These are phyloP conservation scores for Mythimna pallens DNA, from an alignment of 2,888 invertebrate species.

Conservation along the genomic window DNA sequence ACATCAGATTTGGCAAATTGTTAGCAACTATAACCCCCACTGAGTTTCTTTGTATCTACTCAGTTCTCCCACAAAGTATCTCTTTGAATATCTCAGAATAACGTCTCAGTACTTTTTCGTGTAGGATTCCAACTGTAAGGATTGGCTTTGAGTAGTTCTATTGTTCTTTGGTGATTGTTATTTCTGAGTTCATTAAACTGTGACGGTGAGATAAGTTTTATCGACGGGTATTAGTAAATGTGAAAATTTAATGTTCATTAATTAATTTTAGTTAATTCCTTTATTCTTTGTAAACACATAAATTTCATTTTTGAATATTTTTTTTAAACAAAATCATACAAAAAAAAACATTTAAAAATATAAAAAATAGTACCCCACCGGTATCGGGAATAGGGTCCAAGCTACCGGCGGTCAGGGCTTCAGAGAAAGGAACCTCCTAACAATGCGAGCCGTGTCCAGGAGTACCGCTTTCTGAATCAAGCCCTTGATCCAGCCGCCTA, in stretches of 20 bases:
- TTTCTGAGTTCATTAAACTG: not conserved
- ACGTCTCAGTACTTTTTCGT: not conserved
- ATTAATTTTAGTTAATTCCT: not conserved
- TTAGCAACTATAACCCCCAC: slow-evolving; percentile 42
- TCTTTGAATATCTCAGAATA: too few species aligned
- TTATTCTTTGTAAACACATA: too few species aligned
- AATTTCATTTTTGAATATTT: too few species aligned
- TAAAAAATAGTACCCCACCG: too few species aligned
- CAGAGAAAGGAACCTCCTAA: too few species aligned
- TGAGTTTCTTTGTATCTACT: slow-evolving; percentile 44
- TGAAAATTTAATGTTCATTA: not conserved
- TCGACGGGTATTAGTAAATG: not conserved
- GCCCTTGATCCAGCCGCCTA: too few species aligned
- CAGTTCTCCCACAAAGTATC: slow-evolving; percentile 12
- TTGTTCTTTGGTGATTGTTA: slow-evolving; percentile 15
- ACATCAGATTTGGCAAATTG: slow-evolving; percentile 44
- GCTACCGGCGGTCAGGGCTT: too few species aligned
- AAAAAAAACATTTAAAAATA: too few species aligned
- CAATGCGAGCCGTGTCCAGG: too few species aligned
- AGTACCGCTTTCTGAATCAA: too few species aligned
- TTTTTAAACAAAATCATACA: too few species aligned
- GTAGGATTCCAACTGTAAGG: not conserved
- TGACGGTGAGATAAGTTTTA: not conserved
- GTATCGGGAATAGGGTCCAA: too few species aligned
- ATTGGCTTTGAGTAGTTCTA: slow-evolving; percentile 12